phyloP scores from a whole-genome alignment of 2,797 vertebrate species.

The Neomorphus geoffroyi region DNA sequence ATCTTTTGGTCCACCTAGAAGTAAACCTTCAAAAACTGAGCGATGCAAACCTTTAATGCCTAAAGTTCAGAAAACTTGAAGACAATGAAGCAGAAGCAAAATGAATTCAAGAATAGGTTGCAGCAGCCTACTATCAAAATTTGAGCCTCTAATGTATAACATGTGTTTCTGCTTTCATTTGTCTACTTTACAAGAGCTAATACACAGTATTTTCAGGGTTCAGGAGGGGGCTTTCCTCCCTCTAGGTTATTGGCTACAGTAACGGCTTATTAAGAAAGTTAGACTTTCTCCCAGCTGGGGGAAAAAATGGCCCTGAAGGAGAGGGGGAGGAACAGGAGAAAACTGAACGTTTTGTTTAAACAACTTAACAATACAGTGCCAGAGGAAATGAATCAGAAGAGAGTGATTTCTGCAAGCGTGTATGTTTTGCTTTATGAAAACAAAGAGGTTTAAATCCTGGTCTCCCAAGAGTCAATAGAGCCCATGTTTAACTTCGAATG shows the following conservation, averaged over 20 bases:
- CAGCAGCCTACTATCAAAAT: constrained; percentile 28
- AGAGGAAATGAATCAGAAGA: constrained; percentile 61
- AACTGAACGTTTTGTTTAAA: constrained; percentile 23
- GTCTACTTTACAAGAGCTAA: constrained; percentile 45
- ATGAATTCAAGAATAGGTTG: constrained; percentile 14
- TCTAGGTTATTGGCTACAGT: constrained; percentile 39
- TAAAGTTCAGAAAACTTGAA: constrained; percentile 18
- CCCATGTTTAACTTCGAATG: neutral
- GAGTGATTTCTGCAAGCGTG: neutral
- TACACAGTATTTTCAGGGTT: neutral
- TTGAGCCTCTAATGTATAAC: constrained; percentile 45
- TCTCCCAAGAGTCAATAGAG: neutral
- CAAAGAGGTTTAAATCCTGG: constrained; percentile 4
- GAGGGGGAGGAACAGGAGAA: neutral
- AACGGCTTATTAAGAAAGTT: constrained; percentile 46
- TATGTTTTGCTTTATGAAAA: constrained; percentile 22
- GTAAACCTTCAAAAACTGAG: neutral
- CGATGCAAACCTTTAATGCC: neutral
- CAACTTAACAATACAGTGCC: constrained; percentile 1
- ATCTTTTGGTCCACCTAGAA: neutral
- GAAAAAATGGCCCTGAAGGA: neutral
- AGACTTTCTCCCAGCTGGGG: constrained; percentile 19
- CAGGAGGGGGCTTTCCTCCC: constrained; percentile 38
- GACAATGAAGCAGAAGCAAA: neutral
- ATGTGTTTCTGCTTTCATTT: constrained; percentile 37